Evolutionary conservation across 2,888 invertebrate species (phyloP).

Genomic region (Acanthosepion pharaonis): DNA sequence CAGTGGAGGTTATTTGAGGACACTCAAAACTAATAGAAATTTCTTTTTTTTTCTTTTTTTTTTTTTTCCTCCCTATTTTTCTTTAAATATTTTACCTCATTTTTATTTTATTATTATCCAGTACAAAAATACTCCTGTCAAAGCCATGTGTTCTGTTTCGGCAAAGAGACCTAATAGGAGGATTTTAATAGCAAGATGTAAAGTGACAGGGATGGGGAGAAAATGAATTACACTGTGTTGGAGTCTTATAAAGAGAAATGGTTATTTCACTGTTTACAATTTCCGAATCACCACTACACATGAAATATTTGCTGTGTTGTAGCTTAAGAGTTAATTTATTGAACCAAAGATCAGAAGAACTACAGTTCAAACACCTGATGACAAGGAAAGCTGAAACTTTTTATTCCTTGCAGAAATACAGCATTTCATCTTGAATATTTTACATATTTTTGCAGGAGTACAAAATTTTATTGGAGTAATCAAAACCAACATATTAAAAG

Average conservation of each 20-base stretch:
- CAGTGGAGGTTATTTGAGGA: background rate
- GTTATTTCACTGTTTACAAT: background rate
- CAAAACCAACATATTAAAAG: too few relatives aligned
- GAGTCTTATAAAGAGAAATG: background rate
- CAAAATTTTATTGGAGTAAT: too few relatives aligned
- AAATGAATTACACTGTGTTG: background rate
- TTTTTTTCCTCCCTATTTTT: background rate
- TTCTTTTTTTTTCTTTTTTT: background rate
- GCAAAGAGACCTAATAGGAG: background rate
- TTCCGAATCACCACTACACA: background rate
- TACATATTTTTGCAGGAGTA: too few relatives aligned
- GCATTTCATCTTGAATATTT: too few relatives aligned
- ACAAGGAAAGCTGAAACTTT: too few relatives aligned
- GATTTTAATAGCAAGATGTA: background rate
- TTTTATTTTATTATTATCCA: background rate
- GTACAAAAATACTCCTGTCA: slow-evolving; percentile 6
- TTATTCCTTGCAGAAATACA: too few relatives aligned
- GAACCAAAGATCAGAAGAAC: too few relatives aligned
- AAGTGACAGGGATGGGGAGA: background rate
- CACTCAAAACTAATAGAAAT: slow-evolving; percentile 16
- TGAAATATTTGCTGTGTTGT: background rate
- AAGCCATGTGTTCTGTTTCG: background rate
- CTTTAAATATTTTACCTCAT: background rate
- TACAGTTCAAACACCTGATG: too few relatives aligned
- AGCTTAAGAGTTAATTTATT: too few relatives aligned